These are phyloP conservation scores for Nephrotoma appendiculata DNA, from an alignment of 2,888 invertebrate genomes.

Conservation along the genomic window DNA sequence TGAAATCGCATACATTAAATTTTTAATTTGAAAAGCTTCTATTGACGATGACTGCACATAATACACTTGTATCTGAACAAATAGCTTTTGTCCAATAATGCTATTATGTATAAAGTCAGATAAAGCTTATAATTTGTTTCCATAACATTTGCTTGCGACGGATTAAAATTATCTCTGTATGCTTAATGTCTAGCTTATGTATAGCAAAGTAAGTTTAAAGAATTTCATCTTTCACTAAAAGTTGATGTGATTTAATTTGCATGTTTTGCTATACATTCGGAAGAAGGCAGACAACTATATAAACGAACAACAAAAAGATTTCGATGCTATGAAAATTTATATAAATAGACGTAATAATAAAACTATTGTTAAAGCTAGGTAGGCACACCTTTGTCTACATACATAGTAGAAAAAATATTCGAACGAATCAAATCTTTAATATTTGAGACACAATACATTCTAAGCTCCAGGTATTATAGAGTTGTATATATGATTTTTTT, in stretches of 20 bases:
- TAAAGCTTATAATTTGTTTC: background rate
- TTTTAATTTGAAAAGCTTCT: background rate
- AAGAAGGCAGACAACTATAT: background rate
- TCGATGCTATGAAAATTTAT: background rate
- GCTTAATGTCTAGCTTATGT: background rate
- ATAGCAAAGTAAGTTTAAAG: background rate
- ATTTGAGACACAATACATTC: background rate
- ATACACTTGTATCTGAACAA: background rate
- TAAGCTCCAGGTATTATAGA: background rate
- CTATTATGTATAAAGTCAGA: background rate
- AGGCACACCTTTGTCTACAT: background rate
- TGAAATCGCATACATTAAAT: background rate
- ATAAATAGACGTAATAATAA: background rate
- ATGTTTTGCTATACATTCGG: background rate
- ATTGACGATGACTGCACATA: background rate
- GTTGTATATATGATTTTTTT: background rate
- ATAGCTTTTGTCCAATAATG: background rate
- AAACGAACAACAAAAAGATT: background rate
- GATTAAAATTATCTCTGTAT: background rate
- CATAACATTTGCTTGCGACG: background rate
- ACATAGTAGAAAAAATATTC: background rate
- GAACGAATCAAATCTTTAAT: background rate
- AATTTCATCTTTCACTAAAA: background rate
- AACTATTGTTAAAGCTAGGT: background rate
- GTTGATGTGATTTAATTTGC: background rate